Conservation (phyloP, 2,888 invertebrate genomes). For the Lepas anatifera region DNA sequence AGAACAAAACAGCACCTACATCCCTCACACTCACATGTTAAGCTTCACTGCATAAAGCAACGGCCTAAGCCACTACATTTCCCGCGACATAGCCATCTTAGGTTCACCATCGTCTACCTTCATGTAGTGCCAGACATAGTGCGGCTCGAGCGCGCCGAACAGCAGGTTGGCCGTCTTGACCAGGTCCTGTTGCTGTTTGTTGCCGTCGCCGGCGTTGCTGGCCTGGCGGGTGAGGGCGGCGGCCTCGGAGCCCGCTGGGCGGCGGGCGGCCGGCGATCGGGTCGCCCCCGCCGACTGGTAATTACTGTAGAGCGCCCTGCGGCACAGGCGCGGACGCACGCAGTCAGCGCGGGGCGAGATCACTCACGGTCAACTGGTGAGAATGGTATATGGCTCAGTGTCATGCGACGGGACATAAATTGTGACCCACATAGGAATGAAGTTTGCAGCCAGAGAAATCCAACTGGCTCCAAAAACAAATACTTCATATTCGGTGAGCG, state of each 20-base stretch:
- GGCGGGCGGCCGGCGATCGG: not conserved
- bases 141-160: slow-evolving; percentile 69
- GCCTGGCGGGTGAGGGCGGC: not conserved
- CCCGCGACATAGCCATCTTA: not conserved
- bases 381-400: too few relatives aligned
- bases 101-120: not conserved
- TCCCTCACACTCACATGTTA: not conserved
- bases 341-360: not conserved
- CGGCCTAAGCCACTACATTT: not conserved
- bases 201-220: slow-evolving; percentile 13
- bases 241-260: not conserved
- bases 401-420: too few relatives aligned
- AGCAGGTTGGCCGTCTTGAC: slow-evolving; percentile 71
- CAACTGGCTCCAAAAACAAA: too few relatives aligned
- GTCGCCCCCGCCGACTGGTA: slow-evolving; percentile 4
- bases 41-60: not conserved
- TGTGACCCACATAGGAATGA: too few relatives aligned
- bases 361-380: too few relatives aligned
- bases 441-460: too few relatives aligned
- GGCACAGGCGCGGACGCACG: not conserved
- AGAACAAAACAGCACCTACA: not conserved
- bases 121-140: slow-evolving; percentile 72
- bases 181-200: slow-evolving; percentile 46
- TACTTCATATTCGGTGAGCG: too few relatives aligned
- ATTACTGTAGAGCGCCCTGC: not conserved